These are phyloP conservation scores for Agrochola lota DNA, from an alignment of 2,888 invertebrate genomes.

Conservation along the genomic window DNA sequence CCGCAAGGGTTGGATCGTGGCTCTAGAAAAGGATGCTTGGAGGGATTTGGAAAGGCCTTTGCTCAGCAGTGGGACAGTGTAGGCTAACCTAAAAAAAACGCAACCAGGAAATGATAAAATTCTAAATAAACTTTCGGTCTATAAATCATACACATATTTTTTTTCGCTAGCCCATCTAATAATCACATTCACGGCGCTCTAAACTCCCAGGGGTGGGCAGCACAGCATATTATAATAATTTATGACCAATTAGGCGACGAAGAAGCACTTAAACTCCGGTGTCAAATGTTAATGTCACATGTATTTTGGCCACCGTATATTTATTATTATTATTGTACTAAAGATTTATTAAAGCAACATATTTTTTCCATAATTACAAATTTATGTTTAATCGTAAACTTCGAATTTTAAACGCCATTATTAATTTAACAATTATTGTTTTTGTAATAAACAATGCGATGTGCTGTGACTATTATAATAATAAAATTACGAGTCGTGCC, in stretches of 20 bases:
- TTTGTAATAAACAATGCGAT: constrained; percentile 60
- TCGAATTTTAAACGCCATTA: constrained; percentile 61
- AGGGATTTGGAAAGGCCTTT: no score
- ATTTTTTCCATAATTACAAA: constrained; percentile 64
- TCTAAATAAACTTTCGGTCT: constrained; percentile 25
- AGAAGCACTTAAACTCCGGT: constrained; percentile 75
- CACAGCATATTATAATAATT: constrained; percentile 84
- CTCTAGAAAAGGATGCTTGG: no score
- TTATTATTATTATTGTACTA: constrained; percentile 77
- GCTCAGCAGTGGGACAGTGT: no score
- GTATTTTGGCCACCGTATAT: constrained; percentile 77
- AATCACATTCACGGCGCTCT: constrained; percentile 74
- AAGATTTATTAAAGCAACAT: constrained; percentile 70
- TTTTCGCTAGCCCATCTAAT: constrained; percentile 73
- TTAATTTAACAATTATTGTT: constrained; percentile 64
- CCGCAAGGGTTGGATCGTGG: no score
- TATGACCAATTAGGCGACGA: constrained; percentile 81
- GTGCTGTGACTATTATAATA: constrained; percentile 40
- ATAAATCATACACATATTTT: constrained; percentile 69
- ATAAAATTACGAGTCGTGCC: constrained; percentile 40
- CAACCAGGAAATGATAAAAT: constrained; percentile 11
- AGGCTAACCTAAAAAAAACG: no score
- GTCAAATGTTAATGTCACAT: constrained; percentile 76
- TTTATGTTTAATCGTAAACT: constrained; percentile 65
- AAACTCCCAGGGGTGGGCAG: constrained; percentile 76